Percentiles rank a stretch among this genome's conserved stretches.
These are phyloP conservation scores for Diplazon laetatorius DNA, from an alignment of 2,888 invertebrate genomes.

Conservation along the genomic window DNA sequence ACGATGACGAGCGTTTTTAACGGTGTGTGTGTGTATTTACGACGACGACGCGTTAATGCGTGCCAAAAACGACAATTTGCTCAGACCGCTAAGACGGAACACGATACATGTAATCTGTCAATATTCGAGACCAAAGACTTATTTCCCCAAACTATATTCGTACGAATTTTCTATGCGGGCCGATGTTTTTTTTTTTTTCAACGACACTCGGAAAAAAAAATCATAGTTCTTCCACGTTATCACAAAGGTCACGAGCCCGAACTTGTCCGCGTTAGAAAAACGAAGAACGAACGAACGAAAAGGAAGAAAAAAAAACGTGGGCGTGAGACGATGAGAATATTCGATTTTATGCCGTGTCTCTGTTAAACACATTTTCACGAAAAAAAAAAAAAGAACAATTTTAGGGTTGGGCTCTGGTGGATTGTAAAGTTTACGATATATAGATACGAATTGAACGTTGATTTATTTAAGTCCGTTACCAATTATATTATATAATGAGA, in stretches of 20 bases:
- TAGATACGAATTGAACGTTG: constrained; percentile 75
- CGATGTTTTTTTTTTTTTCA: neutral
- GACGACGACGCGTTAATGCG: constrained; percentile 72
- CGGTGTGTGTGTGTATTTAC: constrained; percentile 47
- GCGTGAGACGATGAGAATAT: constrained; percentile 16
- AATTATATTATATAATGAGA: constrained; percentile 72
- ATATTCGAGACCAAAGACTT: constrained; percentile 81
- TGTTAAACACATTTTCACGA: constrained; percentile 54
- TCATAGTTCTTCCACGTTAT: too few species aligned
- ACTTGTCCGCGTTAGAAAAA: neutral
- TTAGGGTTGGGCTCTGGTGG: constrained; percentile 76
- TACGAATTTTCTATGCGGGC: constrained; percentile 48
- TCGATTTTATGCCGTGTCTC: constrained; percentile 60
- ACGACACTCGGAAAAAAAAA: too few species aligned
- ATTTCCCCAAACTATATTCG: constrained; percentile 69
- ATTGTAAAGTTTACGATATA: constrained; percentile 78
- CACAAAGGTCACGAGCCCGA: constrained; percentile 1
- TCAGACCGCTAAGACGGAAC: constrained; percentile 76
- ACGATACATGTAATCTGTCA: too few species aligned
- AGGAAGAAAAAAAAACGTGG: constrained; percentile 2
- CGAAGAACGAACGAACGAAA: neutral
- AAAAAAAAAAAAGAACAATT: too few species aligned
- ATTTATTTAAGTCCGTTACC: constrained; percentile 78
- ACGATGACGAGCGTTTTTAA: constrained; percentile 20
- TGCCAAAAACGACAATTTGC: constrained; percentile 81